Evolutionary conservation across 2,888 invertebrate species (phyloP), one percentile per base, ranked within the genome.

Genomic region (Candidula unifasciata): DNA sequence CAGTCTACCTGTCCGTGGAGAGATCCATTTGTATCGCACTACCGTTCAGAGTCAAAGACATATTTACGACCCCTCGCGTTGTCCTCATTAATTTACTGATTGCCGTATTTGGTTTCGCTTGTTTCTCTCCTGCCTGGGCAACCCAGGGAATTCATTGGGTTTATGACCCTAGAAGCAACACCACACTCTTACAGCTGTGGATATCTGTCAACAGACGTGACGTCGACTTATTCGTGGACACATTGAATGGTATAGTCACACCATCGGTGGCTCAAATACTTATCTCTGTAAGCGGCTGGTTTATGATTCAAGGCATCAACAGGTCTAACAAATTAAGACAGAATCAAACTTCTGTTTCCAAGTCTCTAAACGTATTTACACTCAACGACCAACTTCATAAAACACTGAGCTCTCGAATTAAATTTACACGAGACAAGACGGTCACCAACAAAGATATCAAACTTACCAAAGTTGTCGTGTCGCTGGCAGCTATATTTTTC

Each of bases 41-140:
- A n/a, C 79, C 79, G 21, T 37, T 79, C 37, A 79, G 37, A 1
- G 79, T 66, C 66, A 79, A 66, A 64, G 24, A 27, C 13, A 37
- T 79, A 21, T 64, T 79, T n/a, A 64, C 79, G 13, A 60, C n/a
- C 35, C 27, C 60, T 44, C 79, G 79, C 35, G 16, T 37, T 24
- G 13, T 79, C 24, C 8, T 33, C 60, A 35, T 37, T 5, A 64
- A 79, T 18, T 10, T 66, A 0, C 24, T 10, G 3, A 66, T 79
- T 37, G 16, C 66, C 13, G 24, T 64, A 1, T 35, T 79, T 79
- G 66, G 79, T 35, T 18, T 33, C 1, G 60, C 60, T 18, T 77
- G 77, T 33, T 60, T 60, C 30, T 5, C 10, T 27, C 60, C 60
- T 2, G 66, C 37, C 30, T 79, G 64, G 64, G 27, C n/a, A 24